Percentiles rank a stretch among this genome's conserved stretches.
Evolutionary conservation across 2,797 vertebrate genomes (phyloP).

Genomic region (Xerus rutilus): DNA sequence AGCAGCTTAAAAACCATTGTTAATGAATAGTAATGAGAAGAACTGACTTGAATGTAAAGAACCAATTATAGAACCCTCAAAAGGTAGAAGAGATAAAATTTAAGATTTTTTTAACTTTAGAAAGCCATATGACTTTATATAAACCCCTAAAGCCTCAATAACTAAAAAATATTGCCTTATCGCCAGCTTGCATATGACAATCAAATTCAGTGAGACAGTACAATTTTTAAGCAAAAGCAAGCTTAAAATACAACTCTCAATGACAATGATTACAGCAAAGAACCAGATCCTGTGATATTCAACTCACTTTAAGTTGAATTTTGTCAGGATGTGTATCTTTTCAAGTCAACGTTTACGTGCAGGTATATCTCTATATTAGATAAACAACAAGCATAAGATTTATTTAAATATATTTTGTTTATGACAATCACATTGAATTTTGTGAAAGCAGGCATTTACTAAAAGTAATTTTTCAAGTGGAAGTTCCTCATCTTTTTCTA

Average conservation of each 20-base stretch:
- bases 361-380: background rate
- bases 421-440: conserved; percentile 17
- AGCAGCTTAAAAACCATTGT: background rate
- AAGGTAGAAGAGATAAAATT: background rate
- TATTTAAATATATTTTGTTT: conserved; percentile 1
- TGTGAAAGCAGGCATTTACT: background rate
- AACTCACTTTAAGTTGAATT: background rate
- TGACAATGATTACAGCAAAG: background rate
- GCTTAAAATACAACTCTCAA: conserved; percentile 6
- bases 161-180: background rate
- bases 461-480: conserved; percentile 25
- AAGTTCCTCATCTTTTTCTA: background rate
- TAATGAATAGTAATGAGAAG: conserved; percentile 7
- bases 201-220: background rate
- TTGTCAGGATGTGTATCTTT: background rate
- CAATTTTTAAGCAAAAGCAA: conserved; percentile 32
- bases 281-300: background rate
- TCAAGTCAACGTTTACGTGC: conserved; percentile 58
- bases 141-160: background rate
- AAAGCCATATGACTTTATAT: background rate
- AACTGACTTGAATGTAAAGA: background rate
- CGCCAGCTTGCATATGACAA: background rate
- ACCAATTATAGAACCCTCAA: conserved; percentile 1
- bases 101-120: background rate
- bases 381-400: background rate